Evolutionary conservation across 2,888 invertebrate genomes (phyloP).

Genomic region (Phaedon cochleariae): DNA sequence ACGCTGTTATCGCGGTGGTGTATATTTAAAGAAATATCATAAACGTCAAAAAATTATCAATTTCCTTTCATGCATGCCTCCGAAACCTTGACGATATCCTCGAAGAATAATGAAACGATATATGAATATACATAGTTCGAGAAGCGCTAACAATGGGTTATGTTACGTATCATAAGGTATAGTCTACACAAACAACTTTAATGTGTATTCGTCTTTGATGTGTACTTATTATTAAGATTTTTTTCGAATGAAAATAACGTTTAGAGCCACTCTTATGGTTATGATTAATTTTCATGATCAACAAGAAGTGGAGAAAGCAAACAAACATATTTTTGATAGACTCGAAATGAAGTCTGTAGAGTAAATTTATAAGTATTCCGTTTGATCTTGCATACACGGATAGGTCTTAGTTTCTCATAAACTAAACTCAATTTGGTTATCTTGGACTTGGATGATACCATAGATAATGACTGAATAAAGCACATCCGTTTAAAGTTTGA

Average conservation of each 20-base stretch:
- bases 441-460: too few species aligned
- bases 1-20: conserved; percentile 9
- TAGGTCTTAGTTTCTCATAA: too few species aligned
- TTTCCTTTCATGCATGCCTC: conserved; percentile 35
- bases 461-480: too few species aligned
- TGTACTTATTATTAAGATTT: neutral
- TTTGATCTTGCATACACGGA: too few species aligned
- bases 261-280: neutral
- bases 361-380: too few species aligned
- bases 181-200: conserved; percentile 11
- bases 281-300: neutral
- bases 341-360: too few species aligned
- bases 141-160: conserved; percentile 37
- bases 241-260: neutral
- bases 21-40: conserved; percentile 32
- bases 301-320: neutral
- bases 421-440: too few species aligned
- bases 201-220: neutral
- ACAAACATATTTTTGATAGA: too few species aligned
- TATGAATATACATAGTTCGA: conserved; percentile 38
- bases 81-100: conserved; percentile 36
- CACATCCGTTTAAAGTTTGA: too few species aligned
- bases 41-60: conserved; percentile 36
- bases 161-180: conserved; percentile 15
- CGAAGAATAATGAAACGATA: conserved; percentile 38